Conservation (phyloP, 2,797 vertebrate genomes). For the Megalops cyprinoides region DNA sequence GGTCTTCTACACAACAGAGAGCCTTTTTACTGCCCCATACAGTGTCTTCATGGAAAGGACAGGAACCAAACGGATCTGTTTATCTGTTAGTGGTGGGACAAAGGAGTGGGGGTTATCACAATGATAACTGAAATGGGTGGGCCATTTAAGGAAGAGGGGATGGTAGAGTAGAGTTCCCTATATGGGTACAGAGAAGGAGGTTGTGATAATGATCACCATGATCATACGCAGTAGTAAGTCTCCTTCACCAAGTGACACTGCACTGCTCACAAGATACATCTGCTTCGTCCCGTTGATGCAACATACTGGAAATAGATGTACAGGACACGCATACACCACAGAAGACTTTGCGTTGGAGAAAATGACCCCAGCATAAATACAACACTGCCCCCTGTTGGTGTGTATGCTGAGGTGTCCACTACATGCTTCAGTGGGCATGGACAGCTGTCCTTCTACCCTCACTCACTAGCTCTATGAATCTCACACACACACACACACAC, state of each 20-base stretch:
- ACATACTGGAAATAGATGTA: neutral
- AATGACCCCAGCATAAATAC: neutral
- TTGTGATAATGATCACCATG: neutral
- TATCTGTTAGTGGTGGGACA: constrained; percentile 46
- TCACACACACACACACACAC: constrained; percentile 1
- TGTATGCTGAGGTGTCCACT: neutral
- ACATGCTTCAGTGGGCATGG: neutral
- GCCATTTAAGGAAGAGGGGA: neutral
- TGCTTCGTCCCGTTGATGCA: neutral
- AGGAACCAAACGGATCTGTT: neutral
- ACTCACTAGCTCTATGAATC: neutral
- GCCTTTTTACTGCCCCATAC: neutral
- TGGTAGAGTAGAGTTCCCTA: neutral
- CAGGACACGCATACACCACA: neutral
- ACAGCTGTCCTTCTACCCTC: neutral
- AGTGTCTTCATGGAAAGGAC: neutral
- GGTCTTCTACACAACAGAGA: neutral
- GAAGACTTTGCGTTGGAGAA: neutral
- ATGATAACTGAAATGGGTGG: constrained; percentile 15
- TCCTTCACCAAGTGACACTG: neutral
- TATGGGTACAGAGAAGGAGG: neutral
- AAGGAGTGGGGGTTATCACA: neutral
- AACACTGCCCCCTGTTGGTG: neutral
- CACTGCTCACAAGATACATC: too few species aligned
- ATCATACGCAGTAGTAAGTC: neutral